Percentiles rank a stretch among this genome's conserved stretches.
Evolutionary conservation across 1,140 invertebrate genomes (phyloP).

Genomic region (Euura saliciscinereae): DNA sequence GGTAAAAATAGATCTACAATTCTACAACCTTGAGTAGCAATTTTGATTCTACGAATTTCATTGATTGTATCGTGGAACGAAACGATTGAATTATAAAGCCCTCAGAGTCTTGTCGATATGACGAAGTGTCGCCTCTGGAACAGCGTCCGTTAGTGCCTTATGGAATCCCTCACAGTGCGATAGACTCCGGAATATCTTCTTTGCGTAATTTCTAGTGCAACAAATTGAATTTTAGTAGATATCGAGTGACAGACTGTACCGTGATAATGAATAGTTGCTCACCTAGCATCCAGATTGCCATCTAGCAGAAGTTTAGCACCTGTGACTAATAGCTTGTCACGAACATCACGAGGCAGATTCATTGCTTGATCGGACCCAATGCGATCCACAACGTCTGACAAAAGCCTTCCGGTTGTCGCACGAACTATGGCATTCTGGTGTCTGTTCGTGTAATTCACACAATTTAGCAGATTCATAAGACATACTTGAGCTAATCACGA

Average conservation of each 20-base stretch:
- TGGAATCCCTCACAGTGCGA: conserved; percentile 69
- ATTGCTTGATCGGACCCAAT: conserved; percentile 78
- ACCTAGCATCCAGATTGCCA: conserved; percentile 85
- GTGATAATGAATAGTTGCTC: conserved; percentile 24
- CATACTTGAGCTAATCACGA: not conserved
- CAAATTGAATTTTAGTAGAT: conserved; percentile 16
- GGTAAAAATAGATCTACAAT: no score
- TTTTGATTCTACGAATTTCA: no score
- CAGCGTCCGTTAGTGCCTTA: conserved; percentile 66
- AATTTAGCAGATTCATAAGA: conserved; percentile 47
- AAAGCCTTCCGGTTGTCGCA: conserved; percentile 78
- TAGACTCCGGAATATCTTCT: conserved; percentile 68
- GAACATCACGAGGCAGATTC: conserved; percentile 75
- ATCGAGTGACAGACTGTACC: conserved; percentile 10
- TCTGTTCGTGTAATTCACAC: conserved; percentile 60
- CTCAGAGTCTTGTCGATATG: conserved; percentile 73
- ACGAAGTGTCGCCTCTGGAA: conserved; percentile 69
- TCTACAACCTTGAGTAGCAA: no score
- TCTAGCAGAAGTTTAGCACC: conserved; percentile 85
- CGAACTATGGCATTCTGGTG: conserved; percentile 89
- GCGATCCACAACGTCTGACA: conserved; percentile 72
- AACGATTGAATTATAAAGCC: conserved; percentile 52
- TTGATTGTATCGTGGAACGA: no score
- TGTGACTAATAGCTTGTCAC: conserved; percentile 79
- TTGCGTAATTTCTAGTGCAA: conserved; percentile 67